Evolutionary conservation across 92 coral and sea anemone genomes (phyloP).

Genomic region (Umimayanthus kanabou): DNA sequence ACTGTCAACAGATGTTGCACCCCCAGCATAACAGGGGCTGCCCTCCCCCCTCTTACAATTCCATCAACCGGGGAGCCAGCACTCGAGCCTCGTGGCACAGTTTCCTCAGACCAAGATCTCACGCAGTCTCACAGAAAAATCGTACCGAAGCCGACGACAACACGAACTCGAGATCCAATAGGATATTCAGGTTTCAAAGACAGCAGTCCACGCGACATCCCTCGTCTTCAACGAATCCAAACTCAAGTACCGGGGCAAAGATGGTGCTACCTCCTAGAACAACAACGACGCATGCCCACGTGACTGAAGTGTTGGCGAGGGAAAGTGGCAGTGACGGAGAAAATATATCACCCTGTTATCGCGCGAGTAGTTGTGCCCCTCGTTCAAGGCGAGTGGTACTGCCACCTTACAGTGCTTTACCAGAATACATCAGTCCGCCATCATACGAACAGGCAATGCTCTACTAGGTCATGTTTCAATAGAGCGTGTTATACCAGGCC

Average conservation of each 20-base stretch:
- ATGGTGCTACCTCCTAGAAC: not conserved
- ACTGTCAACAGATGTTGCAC: not conserved
- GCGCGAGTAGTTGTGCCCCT: not conserved
- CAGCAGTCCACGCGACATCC: slow-evolving; percentile 12
- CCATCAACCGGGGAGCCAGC: not conserved
- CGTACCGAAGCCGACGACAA: not conserved
- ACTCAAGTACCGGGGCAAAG: not conserved
- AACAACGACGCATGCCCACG: not conserved
- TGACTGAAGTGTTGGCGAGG: not conserved
- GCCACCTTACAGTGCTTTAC: not conserved
- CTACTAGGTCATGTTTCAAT: not conserved
- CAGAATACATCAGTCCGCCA: not conserved
- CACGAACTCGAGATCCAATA: not conserved
- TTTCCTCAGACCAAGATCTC: not conserved
- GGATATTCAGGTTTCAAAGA: not conserved
- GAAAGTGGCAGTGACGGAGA: not conserved
- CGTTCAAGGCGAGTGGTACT: not conserved
- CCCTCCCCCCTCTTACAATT: not conserved
- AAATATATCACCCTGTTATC: not conserved
- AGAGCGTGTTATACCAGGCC: too few species aligned
- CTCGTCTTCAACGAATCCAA: not conserved
- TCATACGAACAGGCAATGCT: slow-evolving; percentile 17
- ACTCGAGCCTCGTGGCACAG: not conserved
- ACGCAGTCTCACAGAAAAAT: not conserved
- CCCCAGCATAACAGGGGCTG: not conserved